Base-by-base conservation (phyloP, 2,888 invertebrate genomes). In the Acleris laterana region DNA sequence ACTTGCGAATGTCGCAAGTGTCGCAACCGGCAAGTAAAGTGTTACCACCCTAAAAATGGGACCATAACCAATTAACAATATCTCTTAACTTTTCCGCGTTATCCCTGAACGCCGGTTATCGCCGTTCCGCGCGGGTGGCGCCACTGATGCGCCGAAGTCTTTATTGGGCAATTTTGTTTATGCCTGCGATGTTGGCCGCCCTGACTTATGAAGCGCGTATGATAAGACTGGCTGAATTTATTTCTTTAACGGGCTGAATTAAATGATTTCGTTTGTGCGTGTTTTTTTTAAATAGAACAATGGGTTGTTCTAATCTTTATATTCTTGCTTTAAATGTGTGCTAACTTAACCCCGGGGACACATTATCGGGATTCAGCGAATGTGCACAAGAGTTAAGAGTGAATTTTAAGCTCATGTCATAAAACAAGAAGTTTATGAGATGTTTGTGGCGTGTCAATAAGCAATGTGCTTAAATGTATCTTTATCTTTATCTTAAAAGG, bases 121-220 rank as follows among this genome's bases (percentile, higher is more conserved):
- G 74, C 70, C 69, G 71, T 84, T 87, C 83, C 85, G 76, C 82
- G 78, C 74, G 79, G 79, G 72, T 79, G 83, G 78, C 83, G 79
- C 78, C 81, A 71, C 71, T 75, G 72, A 59, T 64, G 64, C 68
- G 74, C 68, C 69, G 70, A 76, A 73, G 80, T 77, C 80, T 83
- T 84, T 84, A 82, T 84, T 77, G 77, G 71, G 71, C 80, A 73
- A 79, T 82, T 81, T 77, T 82, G 78, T 84, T 80, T 83, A 82
- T 77, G 38, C 75, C 71, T 77, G 68, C 72, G 42, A 72, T 83
- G 81, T 81, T 79, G 74, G 76, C 73, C 74, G 72, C 66, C 69
- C 62, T 75, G 71, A 79, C 77, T 82, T 60, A 57, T 57, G 68
- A 46, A 59, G 59, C 48, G 57, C 9, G 49, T 53, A n/a, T 64